Percentiles rank a stretch among this genome's conserved stretches.
Evolutionary conservation across 2,888 invertebrate species (phyloP).

Genomic region (Tiliacea aurago): DNA sequence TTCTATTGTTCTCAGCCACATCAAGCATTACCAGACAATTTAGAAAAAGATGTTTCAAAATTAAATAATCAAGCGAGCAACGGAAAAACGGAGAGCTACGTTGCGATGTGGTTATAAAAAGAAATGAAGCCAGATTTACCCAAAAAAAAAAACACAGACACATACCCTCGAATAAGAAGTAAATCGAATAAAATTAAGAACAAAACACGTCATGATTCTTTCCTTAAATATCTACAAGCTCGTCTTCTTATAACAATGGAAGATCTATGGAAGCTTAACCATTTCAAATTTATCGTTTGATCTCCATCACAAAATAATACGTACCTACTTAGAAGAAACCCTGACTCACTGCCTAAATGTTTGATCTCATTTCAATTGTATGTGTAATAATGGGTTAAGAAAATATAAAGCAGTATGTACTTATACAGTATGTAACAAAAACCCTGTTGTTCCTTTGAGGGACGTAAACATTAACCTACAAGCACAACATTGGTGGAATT

Average conservation of each 20-base stretch:
- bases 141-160: not conserved
- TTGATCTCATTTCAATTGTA: slow-evolving; percentile 45
- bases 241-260: slow-evolving; percentile 29
- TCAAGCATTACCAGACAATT: not conserved
- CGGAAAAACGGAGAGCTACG: not conserved
- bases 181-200: slow-evolving; percentile 11
- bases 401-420: not conserved
- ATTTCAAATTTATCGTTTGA: slow-evolving; percentile 47
- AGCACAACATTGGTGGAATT: too few relatives aligned
- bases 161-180: not conserved
- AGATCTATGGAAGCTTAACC: slow-evolving; percentile 26
- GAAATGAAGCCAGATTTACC: not conserved
- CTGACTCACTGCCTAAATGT: slow-evolving; percentile 37
- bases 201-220: not conserved
- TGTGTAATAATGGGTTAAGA: slow-evolving; percentile 17
- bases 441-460: too few relatives aligned
- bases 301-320: slow-evolving; percentile 35
- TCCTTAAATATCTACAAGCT: not conserved
- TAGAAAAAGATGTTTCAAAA: too few relatives aligned
- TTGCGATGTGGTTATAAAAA: not conserved
- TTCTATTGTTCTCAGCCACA: too few relatives aligned
- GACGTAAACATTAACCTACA: too few relatives aligned
- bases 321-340: slow-evolving; percentile 6
- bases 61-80: too few relatives aligned
- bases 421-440: too few relatives aligned